These are phyloP conservation scores for Rapana venosa DNA, from an alignment of 2,888 invertebrate species.

Conservation along the genomic window DNA sequence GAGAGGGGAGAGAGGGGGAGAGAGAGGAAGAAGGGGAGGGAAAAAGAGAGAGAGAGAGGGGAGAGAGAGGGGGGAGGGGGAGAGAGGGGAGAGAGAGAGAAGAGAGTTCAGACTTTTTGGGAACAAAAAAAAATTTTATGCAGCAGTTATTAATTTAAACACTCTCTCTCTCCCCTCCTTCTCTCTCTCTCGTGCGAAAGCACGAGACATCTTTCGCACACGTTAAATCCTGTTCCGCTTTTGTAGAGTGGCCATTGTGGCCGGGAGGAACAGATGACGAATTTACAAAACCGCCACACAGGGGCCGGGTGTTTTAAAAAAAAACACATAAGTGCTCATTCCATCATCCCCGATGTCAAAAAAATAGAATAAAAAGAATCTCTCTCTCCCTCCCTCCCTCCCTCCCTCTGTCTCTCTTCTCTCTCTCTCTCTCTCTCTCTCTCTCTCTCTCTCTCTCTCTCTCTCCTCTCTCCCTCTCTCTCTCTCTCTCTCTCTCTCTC, in stretches of 20 bases:
- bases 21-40: no score
- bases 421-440: not conserved
- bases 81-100: not conserved
- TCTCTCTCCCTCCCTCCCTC: constrained; percentile 36
- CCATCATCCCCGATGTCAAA: no score
- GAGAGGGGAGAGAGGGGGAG: no score
- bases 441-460: not conserved
- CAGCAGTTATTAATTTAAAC: not conserved
- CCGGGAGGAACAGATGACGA: no score
- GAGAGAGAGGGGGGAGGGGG: not conserved
- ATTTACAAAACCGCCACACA: no score
- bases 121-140: not conserved
- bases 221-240: no score
- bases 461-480: not conserved
- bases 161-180: not conserved
- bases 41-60: no score
- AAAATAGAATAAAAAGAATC: no score
- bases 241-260: no score
- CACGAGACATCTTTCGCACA: no score
- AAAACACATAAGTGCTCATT: no score
- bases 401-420: constrained; percentile 21
- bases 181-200: not conserved
- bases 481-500: not conserved
- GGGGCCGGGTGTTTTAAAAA: no score
- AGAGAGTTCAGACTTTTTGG: not conserved